Base-by-base conservation (phyloP, 1,140 invertebrate genomes). In the Pseudomyrmex concolor region DNA sequence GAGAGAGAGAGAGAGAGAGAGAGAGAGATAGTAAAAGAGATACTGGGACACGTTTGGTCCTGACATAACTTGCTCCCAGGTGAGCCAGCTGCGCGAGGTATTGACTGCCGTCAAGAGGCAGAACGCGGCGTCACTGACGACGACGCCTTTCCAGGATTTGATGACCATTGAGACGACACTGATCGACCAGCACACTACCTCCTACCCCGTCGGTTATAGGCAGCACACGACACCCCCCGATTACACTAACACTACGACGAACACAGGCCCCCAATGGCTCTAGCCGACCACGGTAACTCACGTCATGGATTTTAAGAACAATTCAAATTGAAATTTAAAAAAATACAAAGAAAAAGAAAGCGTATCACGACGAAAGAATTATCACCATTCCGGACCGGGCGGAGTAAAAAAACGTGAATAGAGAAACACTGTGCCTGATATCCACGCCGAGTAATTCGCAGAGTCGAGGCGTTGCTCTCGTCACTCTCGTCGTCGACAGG, bases 211-310 rank as follows among this genome's bases (percentile, higher is more conserved):
- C 78, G 93, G 91, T 93, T 92, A 91, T 94, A 94, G 93, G 92
- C 93, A 94, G 94, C 92, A 94, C 93, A 93, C 92, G 90, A 94
- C 94, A 94, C 93, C 93, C 90, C 91, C 89, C 89, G 93, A 92
- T 91, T 93, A 94, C 94, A 94, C 94, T 93, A 94, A 94, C 94
- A 93, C 93, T 92, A 89, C 94, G 91, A 91, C 92, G 92, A 94
- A 94, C 91, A 93, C 91, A 90, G 92, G 91, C 89, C 93, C 93
- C 88, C 92, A 94, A 91, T 94, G 94, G 93, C 93, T 94, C 90
- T 94, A 94, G 92, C 92, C 92, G 89, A 87, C 91, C 91, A 94
- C 93, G 93, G 93, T 94, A 94, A 94, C 94, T 94, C 93, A 93
- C 91, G 92, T 92, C 93, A 94, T 94, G 93, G 93, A 94, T 94